A percentile compares a stretch with the other conserved stretches of the same genome.
Conservation (phyloP, 2,113 vertebrate species). For the Columbina picui region DNA sequence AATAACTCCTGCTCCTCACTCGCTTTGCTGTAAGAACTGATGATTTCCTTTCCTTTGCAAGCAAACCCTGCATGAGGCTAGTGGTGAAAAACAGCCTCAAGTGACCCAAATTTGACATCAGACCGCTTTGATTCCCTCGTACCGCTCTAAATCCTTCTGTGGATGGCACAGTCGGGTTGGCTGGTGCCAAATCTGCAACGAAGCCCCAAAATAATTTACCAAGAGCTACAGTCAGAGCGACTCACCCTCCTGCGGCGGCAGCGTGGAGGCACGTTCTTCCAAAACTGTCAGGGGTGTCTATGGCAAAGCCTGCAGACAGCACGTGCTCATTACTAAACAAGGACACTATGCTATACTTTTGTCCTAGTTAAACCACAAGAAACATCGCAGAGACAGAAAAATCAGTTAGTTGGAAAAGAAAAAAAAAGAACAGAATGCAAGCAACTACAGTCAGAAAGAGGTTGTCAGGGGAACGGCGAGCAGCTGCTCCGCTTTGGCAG, state of each 20-base stretch:
- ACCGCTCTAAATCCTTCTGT: not conserved
- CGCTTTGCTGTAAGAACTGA: not conserved
- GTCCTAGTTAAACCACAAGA: slow-evolving; percentile 87
- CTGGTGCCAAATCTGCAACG: not conserved
- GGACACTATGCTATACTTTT: slow-evolving; percentile 94
- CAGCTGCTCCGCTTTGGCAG: slow-evolving; percentile 62
- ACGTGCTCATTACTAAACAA: slow-evolving; percentile 93
- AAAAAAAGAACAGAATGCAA: slow-evolving; percentile 65
- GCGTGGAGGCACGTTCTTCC: slow-evolving; percentile 97
- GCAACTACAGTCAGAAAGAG: slow-evolving; percentile 76
- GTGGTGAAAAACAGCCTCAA: not conserved
- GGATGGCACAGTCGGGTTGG: not conserved
- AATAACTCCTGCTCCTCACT: not conserved
- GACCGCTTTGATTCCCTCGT: not conserved
- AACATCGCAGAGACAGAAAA: slow-evolving; percentile 83
- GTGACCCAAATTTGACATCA: not conserved
- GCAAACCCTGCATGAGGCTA: not conserved
- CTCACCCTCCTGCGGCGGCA: slow-evolving; percentile 97
- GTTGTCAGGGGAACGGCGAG: slow-evolving; percentile 71
- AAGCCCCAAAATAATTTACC: not conserved
- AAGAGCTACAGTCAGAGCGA: not conserved
- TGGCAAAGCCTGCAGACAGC: slow-evolving; percentile 98
- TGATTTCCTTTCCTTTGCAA: not conserved
- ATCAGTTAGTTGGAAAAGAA: slow-evolving; percentile 80
- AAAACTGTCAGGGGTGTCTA: slow-evolving; percentile 94